Evolutionary conservation across 2,888 invertebrate genomes (phyloP).

Genomic region (Drosophila mimetica): DNA sequence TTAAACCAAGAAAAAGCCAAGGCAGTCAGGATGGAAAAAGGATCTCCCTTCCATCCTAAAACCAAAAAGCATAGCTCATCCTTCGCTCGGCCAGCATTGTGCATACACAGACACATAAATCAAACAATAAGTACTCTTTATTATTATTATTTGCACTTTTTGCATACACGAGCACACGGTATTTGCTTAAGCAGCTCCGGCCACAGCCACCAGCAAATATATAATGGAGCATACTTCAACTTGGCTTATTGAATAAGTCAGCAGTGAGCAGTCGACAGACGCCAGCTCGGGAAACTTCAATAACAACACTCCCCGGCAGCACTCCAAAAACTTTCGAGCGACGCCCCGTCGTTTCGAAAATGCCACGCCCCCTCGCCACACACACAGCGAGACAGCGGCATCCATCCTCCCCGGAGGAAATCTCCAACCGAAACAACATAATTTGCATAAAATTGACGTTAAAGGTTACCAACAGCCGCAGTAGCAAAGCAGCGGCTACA

Average conservation of each 20-base stretch:
- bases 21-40: background rate
- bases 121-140: slow-evolving; percentile 85
- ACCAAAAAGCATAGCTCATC: slow-evolving; percentile 29
- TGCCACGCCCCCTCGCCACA: slow-evolving; percentile 56
- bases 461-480: slow-evolving; percentile 81
- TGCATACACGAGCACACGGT: slow-evolving; percentile 70
- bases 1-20: background rate
- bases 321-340: slow-evolving; percentile 56
- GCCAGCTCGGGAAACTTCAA: slow-evolving; percentile 72
- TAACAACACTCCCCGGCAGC: slow-evolving; percentile 63
- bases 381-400: slow-evolving; percentile 16
- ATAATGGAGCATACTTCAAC: slow-evolving; percentile 75
- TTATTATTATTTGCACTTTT: slow-evolving; percentile 84
- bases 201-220: slow-evolving; percentile 51
- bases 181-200: slow-evolving; percentile 76
- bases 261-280: slow-evolving; percentile 49
- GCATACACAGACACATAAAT: slow-evolving; percentile 84
- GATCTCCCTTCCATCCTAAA: slow-evolving; percentile 2
- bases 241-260: slow-evolving; percentile 84
- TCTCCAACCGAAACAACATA: slow-evolving; percentile 75
- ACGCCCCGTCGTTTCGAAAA: slow-evolving; percentile 71
- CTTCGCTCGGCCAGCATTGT: slow-evolving; percentile 54
- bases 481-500: slow-evolving; percentile 55
- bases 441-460: slow-evolving; percentile 85
- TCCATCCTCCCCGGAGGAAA: slow-evolving; percentile 24